A percentile compares a stretch with the other conserved stretches of the same genome.
Evolutionary conservation across 2,113 vertebrate species (phyloP).

Genomic region (Ctenomys sociabilis): DNA sequence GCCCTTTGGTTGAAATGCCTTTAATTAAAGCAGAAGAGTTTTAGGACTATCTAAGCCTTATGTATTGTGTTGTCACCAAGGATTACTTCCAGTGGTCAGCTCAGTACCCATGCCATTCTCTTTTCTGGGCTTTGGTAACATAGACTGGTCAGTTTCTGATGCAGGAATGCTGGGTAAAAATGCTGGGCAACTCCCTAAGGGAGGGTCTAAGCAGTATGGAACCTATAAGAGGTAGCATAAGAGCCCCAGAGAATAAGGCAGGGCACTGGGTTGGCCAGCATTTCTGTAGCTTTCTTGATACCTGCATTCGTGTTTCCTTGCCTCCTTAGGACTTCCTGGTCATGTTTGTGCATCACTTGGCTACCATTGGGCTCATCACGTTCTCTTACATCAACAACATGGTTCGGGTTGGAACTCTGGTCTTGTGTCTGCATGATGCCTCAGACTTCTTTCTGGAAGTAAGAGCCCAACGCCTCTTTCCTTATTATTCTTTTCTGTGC

Average conservation of each 20-base stretch:
- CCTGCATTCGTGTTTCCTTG: background rate
- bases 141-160: background rate
- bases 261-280: background rate
- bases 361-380: slow-evolving; percentile 92
- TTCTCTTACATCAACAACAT: slow-evolving; percentile 98
- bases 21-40: slow-evolving; percentile 12
- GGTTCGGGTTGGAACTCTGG: slow-evolving; percentile 94
- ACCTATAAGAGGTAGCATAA: background rate
- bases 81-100: background rate
- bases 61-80: background rate
- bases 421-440: slow-evolving; percentile 94
- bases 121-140: background rate
- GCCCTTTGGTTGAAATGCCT: slow-evolving; percentile 45
- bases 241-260: background rate
- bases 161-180: background rate
- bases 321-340: slow-evolving; percentile 94
- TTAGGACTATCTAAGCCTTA: background rate
- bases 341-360: slow-evolving; percentile 98
- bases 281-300: background rate
- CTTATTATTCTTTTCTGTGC: background rate
- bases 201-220: background rate
- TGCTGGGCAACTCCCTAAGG: background rate
- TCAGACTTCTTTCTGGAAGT: slow-evolving; percentile 97
- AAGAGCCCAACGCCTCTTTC: slow-evolving; percentile 57
- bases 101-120: background rate